A percentile compares a stretch with the other conserved stretches of the same genome.
Evolutionary conservation across 2,888 invertebrate species (phyloP).

Genomic region (Pandemis corylana): DNA sequence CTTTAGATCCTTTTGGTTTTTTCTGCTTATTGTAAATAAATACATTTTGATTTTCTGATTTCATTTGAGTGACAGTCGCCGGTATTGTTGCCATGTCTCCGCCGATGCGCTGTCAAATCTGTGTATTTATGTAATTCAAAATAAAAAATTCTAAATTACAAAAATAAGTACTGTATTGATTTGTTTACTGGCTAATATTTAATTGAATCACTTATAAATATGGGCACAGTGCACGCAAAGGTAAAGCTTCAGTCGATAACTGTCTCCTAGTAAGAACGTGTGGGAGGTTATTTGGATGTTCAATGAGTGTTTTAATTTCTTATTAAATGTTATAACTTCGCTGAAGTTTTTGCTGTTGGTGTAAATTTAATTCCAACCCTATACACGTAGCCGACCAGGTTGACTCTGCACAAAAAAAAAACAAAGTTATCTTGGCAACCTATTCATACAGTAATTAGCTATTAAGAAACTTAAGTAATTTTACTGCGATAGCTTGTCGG

Average conservation of each 20-base stretch:
- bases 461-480: too few relatives aligned
- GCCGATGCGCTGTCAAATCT: constrained; percentile 46
- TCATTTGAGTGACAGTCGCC: background rate
- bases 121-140: constrained; percentile 67
- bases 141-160: constrained; percentile 59
- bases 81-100: constrained; percentile 34
- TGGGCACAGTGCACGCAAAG: constrained; percentile 79
- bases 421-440: too few relatives aligned
- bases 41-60: too few relatives aligned
- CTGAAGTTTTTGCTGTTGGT: too few relatives aligned
- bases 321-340: too few relatives aligned
- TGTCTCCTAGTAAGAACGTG: background rate
- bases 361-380: too few relatives aligned
- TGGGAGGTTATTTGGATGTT: constrained; percentile 19
- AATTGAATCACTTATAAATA: constrained; percentile 46
- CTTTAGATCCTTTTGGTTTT: background rate
- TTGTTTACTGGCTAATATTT: constrained; percentile 29
- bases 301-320: background rate
- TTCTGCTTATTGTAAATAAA: background rate
- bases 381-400: too few relatives aligned
- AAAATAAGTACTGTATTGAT: constrained; percentile 39
- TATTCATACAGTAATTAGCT: too few relatives aligned
- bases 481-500: too few relatives aligned
- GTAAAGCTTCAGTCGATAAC: constrained; percentile 51
- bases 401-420: too few relatives aligned